Evolutionary conservation across 2,888 invertebrate genomes (phyloP), one percentile per base, ranked within the genome.

Genomic region (Cantharis rustica): DNA sequence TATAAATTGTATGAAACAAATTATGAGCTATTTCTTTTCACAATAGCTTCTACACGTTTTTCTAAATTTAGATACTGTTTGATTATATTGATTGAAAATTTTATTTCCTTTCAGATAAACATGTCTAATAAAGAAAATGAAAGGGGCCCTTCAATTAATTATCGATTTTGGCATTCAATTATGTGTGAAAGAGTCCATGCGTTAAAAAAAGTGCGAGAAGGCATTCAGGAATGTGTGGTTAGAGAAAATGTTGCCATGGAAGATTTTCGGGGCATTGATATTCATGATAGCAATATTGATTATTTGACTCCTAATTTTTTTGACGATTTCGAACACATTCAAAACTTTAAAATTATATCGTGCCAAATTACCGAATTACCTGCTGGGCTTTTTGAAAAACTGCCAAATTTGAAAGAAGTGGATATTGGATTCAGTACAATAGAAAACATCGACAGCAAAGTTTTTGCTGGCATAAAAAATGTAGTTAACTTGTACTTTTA

Each of bases 381-480:
- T 31, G 62, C 23, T n/a, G 16, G 66, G 0, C 15, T 62, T 1
- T 74, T 74, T 10, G 63, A 31, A 47, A 69, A 64, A 16, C 15
- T 74, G 10, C 26, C n/a, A 7, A 68, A 27, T 27, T 16, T 68
- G n/a, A 11, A 10, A 5, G 27, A 68, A 68, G 7, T 61, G 2
- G 20, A 73, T 26, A 69, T 73, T 62, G 63, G 69, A n/a, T 73
- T 69, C 15, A 15, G 77, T 23, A 61, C 61, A 13, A 68, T 77
- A 10, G 31, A 62, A 1, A 63, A 68, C 31, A 64, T 77, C 3
- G 61, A 74, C 7, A n/a, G 15, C 23, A 62, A 74, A 62, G 71
- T 68, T 10, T 77, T 77, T 63, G 9, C 47, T 7, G 74, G 72
- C 13, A 20, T 76, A 3, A 13, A 10, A 9, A n/a, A 68, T 16